Base-by-base conservation (phyloP, 2,797 vertebrate genomes). In the Malacoctenus gilli region DNA sequence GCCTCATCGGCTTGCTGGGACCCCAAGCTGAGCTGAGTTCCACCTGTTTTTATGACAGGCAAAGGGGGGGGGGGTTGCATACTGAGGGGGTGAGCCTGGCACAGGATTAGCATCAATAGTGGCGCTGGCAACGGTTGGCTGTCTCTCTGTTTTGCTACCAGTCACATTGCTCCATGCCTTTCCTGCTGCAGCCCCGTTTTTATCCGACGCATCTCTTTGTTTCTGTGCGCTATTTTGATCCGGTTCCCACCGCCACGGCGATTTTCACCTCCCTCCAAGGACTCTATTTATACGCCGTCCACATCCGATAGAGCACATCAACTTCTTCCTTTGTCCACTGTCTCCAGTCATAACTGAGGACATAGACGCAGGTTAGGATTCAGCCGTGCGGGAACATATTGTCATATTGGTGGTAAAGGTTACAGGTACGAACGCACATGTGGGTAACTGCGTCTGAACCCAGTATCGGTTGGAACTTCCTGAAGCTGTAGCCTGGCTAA, bases 31-130 rank as follows among this genome's bases (percentile, higher is more conserved):
- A 64, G 57, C 60, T 43, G 53, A 80, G 67, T 80, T 51, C 75
- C 86, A 86, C 81, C 86, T 85, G 85, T 84, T 88, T 81, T 75
- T 72, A 66, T 72, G 78, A 79, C 85, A 78, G 70, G 57, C 20
- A 38, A 49, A 36, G 25, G 19, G 13, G 42, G 75, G 31, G 8
- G 8, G 16, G 18, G 16, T 23, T 3, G n/a, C 13, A n/a, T 6
- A 7, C 3, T 5, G 38, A 40, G 65, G 42, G n/a, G 54, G 39
- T 10, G 56, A 14, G 25, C 47, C 77, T 68, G 71, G 79, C 67
- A 59, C 64, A 5, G 19, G 53, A 77, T 85, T 70, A 77, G 59
- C 76, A 74, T 72, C 70, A 59, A 47, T 51, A 68, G 72, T 12
- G 23, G 63, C 11, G 31, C 71, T 55, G 67, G 60, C 64, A 62